These are phyloP conservation scores for Agrotis segetum DNA, from an alignment of 2,888 invertebrate species.

Conservation along the genomic window DNA sequence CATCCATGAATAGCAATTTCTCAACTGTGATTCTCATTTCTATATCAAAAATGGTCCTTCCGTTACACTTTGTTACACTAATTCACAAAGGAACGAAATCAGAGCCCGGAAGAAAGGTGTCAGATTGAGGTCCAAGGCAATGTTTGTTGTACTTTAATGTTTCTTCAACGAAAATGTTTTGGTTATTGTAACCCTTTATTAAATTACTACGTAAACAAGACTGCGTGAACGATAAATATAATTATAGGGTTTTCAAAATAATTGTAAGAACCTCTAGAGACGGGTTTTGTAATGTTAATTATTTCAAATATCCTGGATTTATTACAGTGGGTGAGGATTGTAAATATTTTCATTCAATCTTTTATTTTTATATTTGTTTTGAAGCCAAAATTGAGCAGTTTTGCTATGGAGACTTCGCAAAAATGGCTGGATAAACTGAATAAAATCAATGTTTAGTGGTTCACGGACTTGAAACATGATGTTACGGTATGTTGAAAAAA, in stretches of 20 bases:
- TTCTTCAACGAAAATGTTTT: slow-evolving; percentile 27
- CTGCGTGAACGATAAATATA: slow-evolving; percentile 27
- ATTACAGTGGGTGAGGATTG: not conserved
- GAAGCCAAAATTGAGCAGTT: no score
- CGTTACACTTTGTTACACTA: not conserved
- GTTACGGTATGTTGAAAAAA: no score
- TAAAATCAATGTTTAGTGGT: no score
- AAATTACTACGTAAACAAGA: slow-evolving; percentile 21
- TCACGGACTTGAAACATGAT: no score
- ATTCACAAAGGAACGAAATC: slow-evolving; percentile 22
- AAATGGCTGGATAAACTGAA: no score
- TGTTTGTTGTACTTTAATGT: slow-evolving; percentile 43
- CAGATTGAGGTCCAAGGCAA: slow-evolving; percentile 26
- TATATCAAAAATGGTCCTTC: not conserved
- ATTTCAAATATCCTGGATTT: not conserved
- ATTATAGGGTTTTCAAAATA: slow-evolving; percentile 15
- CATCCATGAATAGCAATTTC: no score
- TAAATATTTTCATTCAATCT: not conserved
- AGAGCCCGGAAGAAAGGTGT: slow-evolving; percentile 16
- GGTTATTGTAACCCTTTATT: slow-evolving; percentile 23
- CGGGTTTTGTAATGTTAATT: not conserved
- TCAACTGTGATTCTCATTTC: no score
- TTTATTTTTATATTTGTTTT: not conserved
- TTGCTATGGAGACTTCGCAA: no score
- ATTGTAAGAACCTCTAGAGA: not conserved